Evolutionary conservation across 2,888 invertebrate genomes (phyloP).

Genomic region (Aleiodes testaceus): DNA sequence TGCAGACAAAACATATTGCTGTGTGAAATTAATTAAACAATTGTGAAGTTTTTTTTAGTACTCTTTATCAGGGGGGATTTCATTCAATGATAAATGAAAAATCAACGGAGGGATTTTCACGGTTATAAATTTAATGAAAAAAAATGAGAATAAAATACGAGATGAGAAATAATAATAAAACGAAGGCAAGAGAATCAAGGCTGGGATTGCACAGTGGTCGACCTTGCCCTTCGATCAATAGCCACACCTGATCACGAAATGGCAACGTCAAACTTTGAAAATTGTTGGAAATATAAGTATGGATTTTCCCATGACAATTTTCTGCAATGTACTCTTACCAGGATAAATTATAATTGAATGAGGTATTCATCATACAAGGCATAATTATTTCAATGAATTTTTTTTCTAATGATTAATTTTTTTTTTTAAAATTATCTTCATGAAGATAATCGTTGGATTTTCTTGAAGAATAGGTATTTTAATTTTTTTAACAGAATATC

Average conservation of each 20-base stretch:
- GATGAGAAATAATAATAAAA: neutral
- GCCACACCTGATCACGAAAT: slow-evolving; percentile 32
- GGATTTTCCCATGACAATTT: slow-evolving; percentile 35
- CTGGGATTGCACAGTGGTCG: neutral
- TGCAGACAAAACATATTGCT: neutral
- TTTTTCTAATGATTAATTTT: too few relatives aligned
- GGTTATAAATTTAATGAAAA: too few relatives aligned
- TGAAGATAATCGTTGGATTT: too few relatives aligned
- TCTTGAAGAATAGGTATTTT: too few relatives aligned
- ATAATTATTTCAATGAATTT: neutral
- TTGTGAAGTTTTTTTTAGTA: neutral
- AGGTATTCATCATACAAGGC: neutral
- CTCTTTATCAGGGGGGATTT: too few relatives aligned
- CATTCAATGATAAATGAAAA: too few relatives aligned
- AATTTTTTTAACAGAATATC: too few relatives aligned
- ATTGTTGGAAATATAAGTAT: slow-evolving; percentile 36
- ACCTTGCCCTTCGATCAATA: slow-evolving; percentile 34
- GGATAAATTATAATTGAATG: slow-evolving; percentile 5
- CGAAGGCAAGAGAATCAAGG: neutral
- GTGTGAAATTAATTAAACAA: neutral
- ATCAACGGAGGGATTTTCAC: too few relatives aligned
- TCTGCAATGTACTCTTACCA: neutral
- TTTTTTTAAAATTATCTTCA: too few relatives aligned
- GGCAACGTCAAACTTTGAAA: neutral
- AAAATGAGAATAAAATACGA: too few relatives aligned